Evolutionary conservation across 1,140 invertebrate species (phyloP).

Genomic region (Calliphora vicina): DNA sequence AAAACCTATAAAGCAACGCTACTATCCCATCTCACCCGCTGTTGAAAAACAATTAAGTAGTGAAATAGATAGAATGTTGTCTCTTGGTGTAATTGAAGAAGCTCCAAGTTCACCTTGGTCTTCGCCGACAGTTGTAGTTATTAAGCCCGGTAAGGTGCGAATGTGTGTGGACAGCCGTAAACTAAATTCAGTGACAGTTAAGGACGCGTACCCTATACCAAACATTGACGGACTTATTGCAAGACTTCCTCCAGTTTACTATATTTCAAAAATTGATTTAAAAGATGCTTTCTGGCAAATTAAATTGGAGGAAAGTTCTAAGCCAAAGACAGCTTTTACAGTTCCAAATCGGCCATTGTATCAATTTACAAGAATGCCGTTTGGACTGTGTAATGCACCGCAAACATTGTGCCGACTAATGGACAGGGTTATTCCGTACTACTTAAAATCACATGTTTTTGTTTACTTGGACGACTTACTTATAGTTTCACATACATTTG

Average conservation of each 20-base stretch:
- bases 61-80: neutral
- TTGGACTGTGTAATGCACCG: slow-evolving; percentile 39
- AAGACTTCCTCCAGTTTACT: slow-evolving; percentile 1
- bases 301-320: slow-evolving; percentile 24
- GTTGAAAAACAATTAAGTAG: too few species aligned
- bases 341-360: slow-evolving; percentile 36
- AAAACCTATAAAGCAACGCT: too few species aligned
- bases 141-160: neutral
- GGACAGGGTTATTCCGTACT: neutral
- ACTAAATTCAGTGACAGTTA: slow-evolving; percentile 23
- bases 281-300: slow-evolving; percentile 41
- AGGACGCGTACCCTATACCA: slow-evolving; percentile 21
- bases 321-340: slow-evolving; percentile 36
- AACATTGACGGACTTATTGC: slow-evolving; percentile 16
- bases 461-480: slow-evolving; percentile 22
- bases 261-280: slow-evolving; percentile 32
- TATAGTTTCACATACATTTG: neutral
- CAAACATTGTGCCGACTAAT: slow-evolving; percentile 39
- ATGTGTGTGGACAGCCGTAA: slow-evolving; percentile 5
- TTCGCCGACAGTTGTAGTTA: neutral
- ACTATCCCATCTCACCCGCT: too few species aligned
- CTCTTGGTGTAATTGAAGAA: neutral
- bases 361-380: slow-evolving; percentile 36
- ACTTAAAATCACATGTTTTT: slow-evolving; percentile 3
- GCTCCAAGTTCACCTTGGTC: neutral